Evolutionary conservation across 2,113 vertebrate genomes (phyloP).

Genomic region (Aythya baeri): DNA sequence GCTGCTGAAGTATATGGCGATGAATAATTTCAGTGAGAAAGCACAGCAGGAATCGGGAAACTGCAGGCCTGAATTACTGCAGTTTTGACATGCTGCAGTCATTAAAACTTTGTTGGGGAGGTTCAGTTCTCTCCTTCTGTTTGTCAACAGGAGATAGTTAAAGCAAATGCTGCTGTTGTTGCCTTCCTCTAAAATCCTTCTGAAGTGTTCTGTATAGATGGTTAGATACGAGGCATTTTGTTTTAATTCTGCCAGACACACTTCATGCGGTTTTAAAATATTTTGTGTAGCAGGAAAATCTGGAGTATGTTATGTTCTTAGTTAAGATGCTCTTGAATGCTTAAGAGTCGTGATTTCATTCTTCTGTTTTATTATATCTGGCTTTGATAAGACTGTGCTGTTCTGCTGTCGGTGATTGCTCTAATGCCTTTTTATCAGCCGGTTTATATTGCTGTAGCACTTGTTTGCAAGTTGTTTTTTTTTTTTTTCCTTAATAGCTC

Average conservation of each 20-base stretch:
- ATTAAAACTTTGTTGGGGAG: background rate
- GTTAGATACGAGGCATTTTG: background rate
- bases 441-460: background rate
- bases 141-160: background rate
- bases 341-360: background rate
- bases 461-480: background rate
- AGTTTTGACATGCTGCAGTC: background rate
- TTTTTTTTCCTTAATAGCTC: background rate
- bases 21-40: background rate
- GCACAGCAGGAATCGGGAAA: background rate
- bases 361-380: background rate
- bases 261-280: background rate
- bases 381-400: background rate
- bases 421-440: background rate
- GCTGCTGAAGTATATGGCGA: background rate
- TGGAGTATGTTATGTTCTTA: background rate
- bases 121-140: background rate
- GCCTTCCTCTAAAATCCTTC: background rate
- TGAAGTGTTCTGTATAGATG: background rate
- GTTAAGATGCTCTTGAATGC: background rate
- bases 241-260: accelerated
- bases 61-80: background rate
- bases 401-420: background rate
- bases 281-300: background rate
- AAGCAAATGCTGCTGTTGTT: background rate